A percentile compares a stretch with the other conserved stretches of the same genome.
Evolutionary conservation across 2,797 vertebrate species (phyloP).

Genomic region (Distichodus sexfasciatus): DNA sequence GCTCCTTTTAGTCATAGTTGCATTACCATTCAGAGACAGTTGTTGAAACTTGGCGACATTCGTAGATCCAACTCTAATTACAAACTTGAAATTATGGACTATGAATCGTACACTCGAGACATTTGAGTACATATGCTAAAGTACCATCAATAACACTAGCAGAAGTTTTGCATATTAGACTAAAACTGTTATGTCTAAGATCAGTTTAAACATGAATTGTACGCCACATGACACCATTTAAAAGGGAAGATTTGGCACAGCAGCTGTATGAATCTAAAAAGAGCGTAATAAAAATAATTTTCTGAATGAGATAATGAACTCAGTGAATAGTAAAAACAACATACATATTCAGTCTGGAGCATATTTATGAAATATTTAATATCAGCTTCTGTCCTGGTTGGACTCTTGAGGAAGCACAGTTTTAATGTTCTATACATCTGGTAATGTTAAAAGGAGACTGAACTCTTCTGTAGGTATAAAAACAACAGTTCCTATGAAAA

Average conservation of each 20-base stretch:
- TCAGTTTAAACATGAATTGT: neutral
- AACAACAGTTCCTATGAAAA: constrained; percentile 47
- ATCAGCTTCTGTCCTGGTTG: constrained; percentile 5
- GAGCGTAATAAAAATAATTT: neutral
- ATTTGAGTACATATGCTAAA: neutral
- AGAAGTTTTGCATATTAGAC: too few relatives aligned
- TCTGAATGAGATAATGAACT: neutral
- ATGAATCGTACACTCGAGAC: neutral
- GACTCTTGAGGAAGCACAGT: constrained; percentile 8
- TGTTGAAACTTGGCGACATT: neutral
- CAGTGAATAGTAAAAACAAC: constrained; percentile 15
- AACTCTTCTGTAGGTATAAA: constrained; percentile 36
- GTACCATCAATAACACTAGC: too few relatives aligned
- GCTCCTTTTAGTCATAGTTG: neutral
- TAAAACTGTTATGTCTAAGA: neutral
- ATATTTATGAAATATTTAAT: constrained; percentile 5
- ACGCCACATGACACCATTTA: too few relatives aligned
- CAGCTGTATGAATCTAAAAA: neutral
- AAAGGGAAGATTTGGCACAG: neutral
- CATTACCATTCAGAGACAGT: neutral
- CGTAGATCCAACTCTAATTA: neutral
- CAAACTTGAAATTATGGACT: neutral
- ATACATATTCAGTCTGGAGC: constrained; percentile 27
- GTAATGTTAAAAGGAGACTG: constrained; percentile 50
- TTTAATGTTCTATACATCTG: constrained; percentile 58